These are phyloP conservation scores for Monochamus saltuarius DNA, from an alignment of 1,140 invertebrate genomes.

Conservation along the genomic window DNA sequence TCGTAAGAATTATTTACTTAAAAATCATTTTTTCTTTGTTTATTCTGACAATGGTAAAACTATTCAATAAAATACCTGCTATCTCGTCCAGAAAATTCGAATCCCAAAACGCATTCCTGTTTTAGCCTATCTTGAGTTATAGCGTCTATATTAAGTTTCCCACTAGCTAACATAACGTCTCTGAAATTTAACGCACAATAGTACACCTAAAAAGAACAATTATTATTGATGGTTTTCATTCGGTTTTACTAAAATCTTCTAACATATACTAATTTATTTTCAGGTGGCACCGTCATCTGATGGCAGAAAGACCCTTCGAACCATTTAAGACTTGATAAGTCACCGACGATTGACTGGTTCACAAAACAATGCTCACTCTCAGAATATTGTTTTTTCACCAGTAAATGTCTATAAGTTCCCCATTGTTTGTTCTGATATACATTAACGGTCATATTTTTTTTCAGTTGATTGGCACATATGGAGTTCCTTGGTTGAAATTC, in stretches of 20 bases:
- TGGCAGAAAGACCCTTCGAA: slow-evolving; percentile 62
- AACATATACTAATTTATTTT: slow-evolving; percentile 56
- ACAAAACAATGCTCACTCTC: slow-evolving; percentile 70
- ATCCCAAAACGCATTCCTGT: slow-evolving; percentile 69
- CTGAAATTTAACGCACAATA: slow-evolving; percentile 75
- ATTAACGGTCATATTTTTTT: slow-evolving; percentile 67
- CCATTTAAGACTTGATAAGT: slow-evolving; percentile 85
- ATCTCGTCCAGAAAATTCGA: slow-evolving; percentile 71
- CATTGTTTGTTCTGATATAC: slow-evolving; percentile 64
- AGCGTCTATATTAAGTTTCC: slow-evolving; percentile 67
- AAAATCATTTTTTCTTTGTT: too few species aligned
- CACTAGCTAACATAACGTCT: slow-evolving; percentile 77
- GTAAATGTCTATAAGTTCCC: slow-evolving; percentile 59
- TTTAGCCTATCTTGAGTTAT: slow-evolving; percentile 57
- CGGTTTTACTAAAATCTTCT: slow-evolving; percentile 4
- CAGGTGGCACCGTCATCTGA: slow-evolving; percentile 46
- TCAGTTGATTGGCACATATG: slow-evolving; percentile 61
- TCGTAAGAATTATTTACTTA: too few species aligned
- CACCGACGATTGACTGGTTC: slow-evolving; percentile 77
- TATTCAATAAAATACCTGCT: too few species aligned
- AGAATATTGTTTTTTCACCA: slow-evolving; percentile 38
- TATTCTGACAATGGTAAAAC: too few species aligned
- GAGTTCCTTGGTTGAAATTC: slow-evolving; percentile 62
- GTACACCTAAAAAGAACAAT: slow-evolving; percentile 53
- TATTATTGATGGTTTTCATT: background rate